A percentile compares a stretch with the other conserved stretches of the same genome.
These are phyloP conservation scores for Gastracanthus pulcherrimus DNA, from an alignment of 2,888 invertebrate species.

Conservation along the genomic window DNA sequence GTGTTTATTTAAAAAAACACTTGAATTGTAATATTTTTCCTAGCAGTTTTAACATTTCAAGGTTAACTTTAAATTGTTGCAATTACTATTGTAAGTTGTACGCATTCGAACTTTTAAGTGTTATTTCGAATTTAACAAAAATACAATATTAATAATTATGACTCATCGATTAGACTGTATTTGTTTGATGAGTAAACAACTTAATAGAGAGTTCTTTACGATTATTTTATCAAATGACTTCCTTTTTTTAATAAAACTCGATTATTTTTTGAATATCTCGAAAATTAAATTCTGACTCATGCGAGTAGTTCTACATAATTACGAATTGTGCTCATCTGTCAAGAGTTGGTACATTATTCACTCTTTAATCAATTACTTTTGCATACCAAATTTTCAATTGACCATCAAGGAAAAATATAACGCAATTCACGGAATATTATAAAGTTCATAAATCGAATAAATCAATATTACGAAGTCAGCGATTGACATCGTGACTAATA, in stretches of 20 bases:
- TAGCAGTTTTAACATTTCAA: background rate
- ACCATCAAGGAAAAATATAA: too few relatives aligned
- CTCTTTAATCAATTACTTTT: too few relatives aligned
- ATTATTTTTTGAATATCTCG: too few relatives aligned
- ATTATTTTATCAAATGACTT: background rate
- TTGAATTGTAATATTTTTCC: background rate
- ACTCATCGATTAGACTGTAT: background rate
- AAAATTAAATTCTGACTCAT: too few relatives aligned
- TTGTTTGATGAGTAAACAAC: too few relatives aligned
- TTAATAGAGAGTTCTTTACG: too few relatives aligned
- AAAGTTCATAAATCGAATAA: background rate
- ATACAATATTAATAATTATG: background rate
- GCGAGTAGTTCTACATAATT: too few relatives aligned
- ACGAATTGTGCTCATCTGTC: too few relatives aligned
- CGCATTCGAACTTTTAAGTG: constrained; percentile 23
- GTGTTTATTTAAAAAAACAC: background rate
- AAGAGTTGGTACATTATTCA: too few relatives aligned
- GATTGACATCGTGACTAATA: background rate
- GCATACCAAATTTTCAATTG: too few relatives aligned
- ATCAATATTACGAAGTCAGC: background rate
- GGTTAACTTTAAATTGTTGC: background rate
- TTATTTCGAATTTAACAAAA: constrained; percentile 47
- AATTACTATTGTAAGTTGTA: background rate
- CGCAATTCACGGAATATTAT: background rate
- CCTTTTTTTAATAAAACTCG: background rate